These are phyloP conservation scores for Muntiacus reevesi DNA, from an alignment of 2,113 vertebrate genomes.

Conservation along the genomic window DNA sequence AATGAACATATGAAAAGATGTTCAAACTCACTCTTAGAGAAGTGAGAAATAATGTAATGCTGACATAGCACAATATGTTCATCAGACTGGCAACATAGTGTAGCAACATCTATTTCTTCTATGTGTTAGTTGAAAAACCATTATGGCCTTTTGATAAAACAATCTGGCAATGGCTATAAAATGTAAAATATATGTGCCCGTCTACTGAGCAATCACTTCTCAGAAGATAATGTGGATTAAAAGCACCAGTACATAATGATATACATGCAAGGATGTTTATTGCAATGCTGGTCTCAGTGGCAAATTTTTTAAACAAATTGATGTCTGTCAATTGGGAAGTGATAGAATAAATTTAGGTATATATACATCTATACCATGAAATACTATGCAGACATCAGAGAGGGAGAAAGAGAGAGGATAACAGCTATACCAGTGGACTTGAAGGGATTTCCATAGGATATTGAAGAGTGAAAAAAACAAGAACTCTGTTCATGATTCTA, in stretches of 20 bases:
- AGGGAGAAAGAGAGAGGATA: not conserved
- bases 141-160: not conserved
- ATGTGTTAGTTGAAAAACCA: not conserved
- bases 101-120: not conserved
- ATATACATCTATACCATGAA: not conserved
- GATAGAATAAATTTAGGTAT: not conserved
- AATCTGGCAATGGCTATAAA: not conserved
- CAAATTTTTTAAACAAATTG: not conserved
- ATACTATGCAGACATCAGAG: not conserved
- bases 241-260: not conserved
- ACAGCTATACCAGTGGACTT: not conserved
- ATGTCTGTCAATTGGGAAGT: not conserved
- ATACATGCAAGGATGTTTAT: not conserved
- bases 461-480: not conserved
- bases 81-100: not conserved
- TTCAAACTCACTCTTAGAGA: not conserved
- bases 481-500: not conserved
- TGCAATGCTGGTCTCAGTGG: not conserved
- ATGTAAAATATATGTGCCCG: not conserved
- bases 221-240: not conserved
- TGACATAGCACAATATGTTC: not conserved
- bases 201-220: not conserved
- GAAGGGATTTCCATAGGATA: not conserved
- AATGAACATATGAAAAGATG: not conserved
- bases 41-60: constrained; percentile 16